phyloP scores from a whole-genome alignment of 2,797 vertebrate species.

The Champsocephalus gunnari region DNA sequence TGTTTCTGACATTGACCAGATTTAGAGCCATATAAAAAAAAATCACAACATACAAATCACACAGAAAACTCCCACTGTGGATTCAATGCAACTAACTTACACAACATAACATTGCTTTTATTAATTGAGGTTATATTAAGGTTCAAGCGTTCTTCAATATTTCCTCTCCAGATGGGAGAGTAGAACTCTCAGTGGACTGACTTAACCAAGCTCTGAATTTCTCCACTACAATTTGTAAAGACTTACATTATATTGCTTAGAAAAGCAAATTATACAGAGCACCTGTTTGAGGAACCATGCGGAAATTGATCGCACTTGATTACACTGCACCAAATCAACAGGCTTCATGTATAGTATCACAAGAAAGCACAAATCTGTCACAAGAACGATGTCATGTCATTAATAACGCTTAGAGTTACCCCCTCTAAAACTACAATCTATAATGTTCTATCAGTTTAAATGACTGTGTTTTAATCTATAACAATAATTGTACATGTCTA shows the following conservation, averaged over 20 bases:
- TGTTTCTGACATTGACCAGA: background rate
- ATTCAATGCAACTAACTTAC: background rate
- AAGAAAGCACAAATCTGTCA: background rate
- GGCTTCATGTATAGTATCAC: background rate
- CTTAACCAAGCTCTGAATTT: conserved; percentile 14
- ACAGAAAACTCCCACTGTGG: too few relatives aligned
- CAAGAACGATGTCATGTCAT: background rate
- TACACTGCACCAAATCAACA: conserved; percentile 1
- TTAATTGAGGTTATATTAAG: background rate
- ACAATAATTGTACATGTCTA: background rate
- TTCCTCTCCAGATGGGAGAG: conserved; percentile 17
- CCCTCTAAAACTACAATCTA: background rate
- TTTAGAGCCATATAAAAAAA: background rate
- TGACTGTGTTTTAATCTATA: background rate
- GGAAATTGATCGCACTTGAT: background rate
- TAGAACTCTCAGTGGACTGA: conserved; percentile 7
- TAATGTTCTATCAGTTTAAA: background rate
- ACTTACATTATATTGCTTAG: background rate
- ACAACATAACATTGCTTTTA: background rate
- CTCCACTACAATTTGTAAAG: background rate
- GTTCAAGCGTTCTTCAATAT: conserved; percentile 7
- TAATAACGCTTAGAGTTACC: background rate
- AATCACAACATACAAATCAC: background rate
- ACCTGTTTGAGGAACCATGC: conserved; percentile 1
- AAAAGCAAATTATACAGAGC: background rate